Conservation (phyloP, 2,797 vertebrate species). For the Arremon brunneinucha region DNA sequence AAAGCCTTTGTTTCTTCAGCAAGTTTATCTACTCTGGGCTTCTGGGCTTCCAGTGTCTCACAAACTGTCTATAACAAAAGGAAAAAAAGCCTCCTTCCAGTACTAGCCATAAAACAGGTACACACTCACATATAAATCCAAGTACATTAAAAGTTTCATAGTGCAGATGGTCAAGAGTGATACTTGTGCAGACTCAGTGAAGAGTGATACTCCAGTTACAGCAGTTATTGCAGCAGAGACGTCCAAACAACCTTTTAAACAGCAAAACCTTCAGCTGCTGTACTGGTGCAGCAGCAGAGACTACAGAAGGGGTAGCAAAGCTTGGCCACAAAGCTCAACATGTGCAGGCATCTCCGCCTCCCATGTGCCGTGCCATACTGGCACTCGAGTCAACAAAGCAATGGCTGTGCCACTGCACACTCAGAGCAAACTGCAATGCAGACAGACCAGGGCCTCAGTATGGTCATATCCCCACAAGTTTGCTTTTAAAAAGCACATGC, state of each 20-base stretch:
- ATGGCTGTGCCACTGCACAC: neutral
- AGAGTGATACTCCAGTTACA: neutral
- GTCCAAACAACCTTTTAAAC: neutral
- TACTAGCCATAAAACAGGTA: neutral
- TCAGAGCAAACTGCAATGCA: neutral
- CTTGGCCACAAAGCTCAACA: fast-evolving
- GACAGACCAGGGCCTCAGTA: neutral
- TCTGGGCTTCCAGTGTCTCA: constrained; percentile 84
- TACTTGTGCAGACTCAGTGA: neutral
- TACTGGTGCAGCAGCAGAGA: neutral
- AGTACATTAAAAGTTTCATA: neutral
- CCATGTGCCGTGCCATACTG: fast-evolving
- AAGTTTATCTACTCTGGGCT: constrained; percentile 72
- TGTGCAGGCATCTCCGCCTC: fast-evolving
- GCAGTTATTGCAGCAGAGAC: neutral
- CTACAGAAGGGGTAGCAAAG: neutral
- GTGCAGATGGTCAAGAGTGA: neutral
- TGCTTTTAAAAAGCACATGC: neutral
- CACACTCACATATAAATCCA: neutral
- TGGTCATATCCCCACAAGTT: neutral
- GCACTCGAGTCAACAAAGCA: neutral
- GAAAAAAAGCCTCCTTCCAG: neutral
- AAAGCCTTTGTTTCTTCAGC: constrained; percentile 73
- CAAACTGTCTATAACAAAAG: constrained; percentile 72
- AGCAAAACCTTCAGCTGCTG: neutral